Conservation (phyloP, 2,113 vertebrate genomes). For the Anhinga rufa region DNA sequence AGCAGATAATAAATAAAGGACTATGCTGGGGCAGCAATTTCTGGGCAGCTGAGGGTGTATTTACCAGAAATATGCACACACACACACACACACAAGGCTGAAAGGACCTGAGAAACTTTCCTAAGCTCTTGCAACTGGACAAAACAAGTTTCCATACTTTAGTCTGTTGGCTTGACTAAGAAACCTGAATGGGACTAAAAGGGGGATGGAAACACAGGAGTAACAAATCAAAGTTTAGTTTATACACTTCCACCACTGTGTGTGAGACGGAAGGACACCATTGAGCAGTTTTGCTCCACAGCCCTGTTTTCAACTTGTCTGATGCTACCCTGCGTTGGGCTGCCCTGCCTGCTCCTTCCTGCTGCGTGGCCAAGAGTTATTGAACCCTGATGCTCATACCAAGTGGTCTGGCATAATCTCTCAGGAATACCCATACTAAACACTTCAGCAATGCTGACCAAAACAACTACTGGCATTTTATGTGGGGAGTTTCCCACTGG, state of each 20-base stretch:
- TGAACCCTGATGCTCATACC: not conserved
- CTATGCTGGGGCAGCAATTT: not conserved
- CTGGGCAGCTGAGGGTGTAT: not conserved
- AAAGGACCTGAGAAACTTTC: not conserved
- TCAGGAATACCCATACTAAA: not conserved
- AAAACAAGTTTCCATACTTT: not conserved
- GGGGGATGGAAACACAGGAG: not conserved
- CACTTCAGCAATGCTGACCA: not conserved
- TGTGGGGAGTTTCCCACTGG: not conserved
- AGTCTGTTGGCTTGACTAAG: not conserved
- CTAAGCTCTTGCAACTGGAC: not conserved
- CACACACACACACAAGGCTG: rapidly evolving
- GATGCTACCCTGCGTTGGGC: rapidly evolving
- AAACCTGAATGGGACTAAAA: not conserved
- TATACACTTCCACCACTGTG: rapidly evolving
- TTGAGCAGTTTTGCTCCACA: not conserved
- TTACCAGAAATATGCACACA: not conserved
- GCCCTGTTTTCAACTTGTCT: rapidly evolving
- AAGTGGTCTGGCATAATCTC: not conserved
- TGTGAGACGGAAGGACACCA: not conserved
- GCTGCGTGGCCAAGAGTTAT: rapidly evolving
- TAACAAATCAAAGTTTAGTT: not conserved
- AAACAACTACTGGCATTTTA: not conserved
- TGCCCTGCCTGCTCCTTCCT: not conserved
- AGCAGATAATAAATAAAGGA: not conserved